Percentiles rank a stretch among this genome's conserved stretches.
phyloP scores from a whole-genome alignment of 1,140 invertebrate species.

The Orchestia grillus region DNA sequence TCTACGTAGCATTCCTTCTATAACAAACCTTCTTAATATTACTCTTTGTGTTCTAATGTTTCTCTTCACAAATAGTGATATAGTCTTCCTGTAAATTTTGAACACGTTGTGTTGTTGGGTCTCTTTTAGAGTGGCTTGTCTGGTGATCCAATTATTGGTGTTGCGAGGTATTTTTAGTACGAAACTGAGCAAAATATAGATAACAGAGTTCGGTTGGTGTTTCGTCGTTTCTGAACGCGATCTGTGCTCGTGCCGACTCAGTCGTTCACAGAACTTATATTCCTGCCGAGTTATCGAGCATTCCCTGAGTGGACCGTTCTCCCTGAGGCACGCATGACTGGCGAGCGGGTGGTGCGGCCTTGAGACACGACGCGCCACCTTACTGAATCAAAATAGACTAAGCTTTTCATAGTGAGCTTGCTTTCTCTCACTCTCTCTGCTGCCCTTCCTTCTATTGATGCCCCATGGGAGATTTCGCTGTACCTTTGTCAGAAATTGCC shows the following conservation, averaged over 20 bases:
- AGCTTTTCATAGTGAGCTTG: not conserved
- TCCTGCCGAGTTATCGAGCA: too few species aligned
- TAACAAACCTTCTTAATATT: conserved; percentile 2
- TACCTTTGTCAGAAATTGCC: not conserved
- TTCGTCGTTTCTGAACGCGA: too few species aligned
- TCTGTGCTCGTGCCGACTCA: not conserved
- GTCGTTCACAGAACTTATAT: not conserved
- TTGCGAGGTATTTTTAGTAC: not conserved
- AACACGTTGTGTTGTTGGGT: not conserved
- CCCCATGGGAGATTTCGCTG: not conserved
- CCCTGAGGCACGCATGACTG: too few species aligned
- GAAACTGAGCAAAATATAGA: not conserved
- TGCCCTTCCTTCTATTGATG: not conserved
- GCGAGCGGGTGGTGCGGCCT: too few species aligned
- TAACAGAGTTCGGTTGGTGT: not conserved
- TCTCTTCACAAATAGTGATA: not conserved
- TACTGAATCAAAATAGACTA: not conserved
- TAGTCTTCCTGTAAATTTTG: not conserved
- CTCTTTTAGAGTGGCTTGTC: too few species aligned
- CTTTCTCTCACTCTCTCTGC: not conserved
- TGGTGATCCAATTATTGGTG: not conserved
- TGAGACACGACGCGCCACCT: not conserved
- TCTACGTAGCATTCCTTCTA: not conserved
- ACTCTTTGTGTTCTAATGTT: not conserved
- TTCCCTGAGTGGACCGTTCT: too few species aligned